Percentiles rank a stretch among this genome's conserved stretches.
Evolutionary conservation across 2,888 invertebrate species (phyloP).

Genomic region (Actias luna): DNA sequence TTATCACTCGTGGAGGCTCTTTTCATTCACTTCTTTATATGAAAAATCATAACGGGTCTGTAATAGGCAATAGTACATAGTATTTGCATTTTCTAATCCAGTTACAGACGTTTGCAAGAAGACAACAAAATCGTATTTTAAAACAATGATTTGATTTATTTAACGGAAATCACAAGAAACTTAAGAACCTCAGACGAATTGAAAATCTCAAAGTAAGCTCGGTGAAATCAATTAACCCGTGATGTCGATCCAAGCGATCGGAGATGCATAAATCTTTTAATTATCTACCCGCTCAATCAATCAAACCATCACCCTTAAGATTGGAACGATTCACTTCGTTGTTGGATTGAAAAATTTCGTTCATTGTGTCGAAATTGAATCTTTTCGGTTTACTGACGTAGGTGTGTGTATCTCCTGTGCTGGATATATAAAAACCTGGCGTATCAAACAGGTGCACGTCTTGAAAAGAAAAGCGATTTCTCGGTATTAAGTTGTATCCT

Average conservation of each 20-base stretch:
- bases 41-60: background rate
- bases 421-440: background rate
- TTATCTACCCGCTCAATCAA: conserved; percentile 65
- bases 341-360: conserved; percentile 39
- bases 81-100: background rate
- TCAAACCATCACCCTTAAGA: conserved; percentile 43
- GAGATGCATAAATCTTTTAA: conserved; percentile 58
- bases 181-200: conserved; percentile 52
- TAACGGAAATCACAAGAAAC: conserved; percentile 30
- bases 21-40: background rate
- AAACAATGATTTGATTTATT: background rate
- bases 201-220: conserved; percentile 44
- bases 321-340: conserved; percentile 44
- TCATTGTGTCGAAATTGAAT: conserved; percentile 32
- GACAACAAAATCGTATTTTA: background rate
- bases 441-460: conserved; percentile 1
- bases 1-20: no score
- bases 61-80: background rate
- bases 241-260: conserved; percentile 50
- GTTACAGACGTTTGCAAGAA: background rate
- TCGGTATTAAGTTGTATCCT: conserved; percentile 5
- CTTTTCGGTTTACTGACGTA: conserved; percentile 1
- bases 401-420: background rate
- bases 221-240: conserved; percentile 74
- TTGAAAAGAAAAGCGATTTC: conserved; percentile 8